phyloP scores from a whole-genome alignment of 53 echinoderm and acorn worm species.

The Actinopyga echinites region DNA sequence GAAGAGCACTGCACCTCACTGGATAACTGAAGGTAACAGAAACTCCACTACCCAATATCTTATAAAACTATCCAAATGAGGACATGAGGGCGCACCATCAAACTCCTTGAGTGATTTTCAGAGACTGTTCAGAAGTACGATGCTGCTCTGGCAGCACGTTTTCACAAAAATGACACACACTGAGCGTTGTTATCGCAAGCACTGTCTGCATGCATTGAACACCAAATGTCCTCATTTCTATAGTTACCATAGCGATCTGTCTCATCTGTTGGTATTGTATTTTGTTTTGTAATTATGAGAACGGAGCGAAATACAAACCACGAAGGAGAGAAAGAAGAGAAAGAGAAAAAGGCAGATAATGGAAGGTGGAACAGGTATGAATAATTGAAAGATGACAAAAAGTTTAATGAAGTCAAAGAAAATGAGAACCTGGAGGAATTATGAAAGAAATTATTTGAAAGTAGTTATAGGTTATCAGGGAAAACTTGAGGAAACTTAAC shows the following conservation, averaged over 20 bases:
- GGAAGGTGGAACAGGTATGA: background rate
- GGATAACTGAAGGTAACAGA: too few species aligned
- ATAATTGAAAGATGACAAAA: too few species aligned
- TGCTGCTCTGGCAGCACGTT: constrained; percentile 7
- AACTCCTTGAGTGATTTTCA: constrained; percentile 10
- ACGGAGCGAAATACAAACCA: constrained; percentile 3
- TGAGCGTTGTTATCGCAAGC: constrained; percentile 20
- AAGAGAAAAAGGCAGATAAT: constrained; percentile 3
- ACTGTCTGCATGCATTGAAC: constrained; percentile 38
- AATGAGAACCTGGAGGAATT: too few species aligned
- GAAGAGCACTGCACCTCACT: too few species aligned
- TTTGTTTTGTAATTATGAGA: constrained; percentile 13
- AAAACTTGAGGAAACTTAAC: too few species aligned
- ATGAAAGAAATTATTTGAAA: too few species aligned
- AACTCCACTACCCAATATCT: too few species aligned
- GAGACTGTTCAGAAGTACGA: constrained; percentile 9
- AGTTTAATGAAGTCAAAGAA: too few species aligned
- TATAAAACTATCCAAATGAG: too few species aligned
- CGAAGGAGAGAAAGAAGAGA: background rate
- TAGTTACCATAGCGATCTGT: constrained; percentile 36
- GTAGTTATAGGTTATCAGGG: too few species aligned
- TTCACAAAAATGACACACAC: constrained; percentile 11
- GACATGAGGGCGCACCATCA: too few species aligned
- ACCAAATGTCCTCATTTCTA: constrained; percentile 19
- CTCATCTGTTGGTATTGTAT: constrained; percentile 20